Base-by-base conservation (phyloP, 1,140 invertebrate species). In the Melanaphis sacchari region DNA sequence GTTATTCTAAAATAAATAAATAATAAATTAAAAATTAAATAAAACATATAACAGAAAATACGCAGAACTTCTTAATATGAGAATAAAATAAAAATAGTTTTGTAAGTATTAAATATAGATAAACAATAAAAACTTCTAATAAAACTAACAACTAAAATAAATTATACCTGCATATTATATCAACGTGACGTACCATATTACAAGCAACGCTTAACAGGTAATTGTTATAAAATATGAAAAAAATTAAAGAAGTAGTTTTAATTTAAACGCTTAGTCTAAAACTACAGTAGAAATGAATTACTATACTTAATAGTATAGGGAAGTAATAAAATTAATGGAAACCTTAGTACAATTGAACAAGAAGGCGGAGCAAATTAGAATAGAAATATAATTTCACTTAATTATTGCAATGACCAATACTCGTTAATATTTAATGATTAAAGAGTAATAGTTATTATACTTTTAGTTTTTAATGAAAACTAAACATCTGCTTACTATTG, bases 401-500 rank as follows among this genome's bases (percentile, higher is more conserved):
- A 89, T 52, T 22, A 89, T 52, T 22, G 38, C 54, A 89, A 4
- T 89, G 49, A 36, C 11, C 54, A 40, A 89, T 52, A 26, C 21
- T 52, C 1, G 11, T 54, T 38, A 54, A 54, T 89, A 89, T 40
- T 89, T 89, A 38, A 54, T 38, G 26, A 54, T 54, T 54, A 31
- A 89, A 89, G 2, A 5, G 59, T 76, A 18, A n/a, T n/a, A 76
- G n/a, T 9, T 24, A 52, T 24, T 38, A 89, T 18, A 31, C 31
- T 38, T 26, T 89, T 40, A 54, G 54, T 49, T 38, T 52, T 31
- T n/a, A 3, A 38, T 89, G 24, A 26, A 89, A 89, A 54, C 26
- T 54, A 24, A 89, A 89, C 88, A 89, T 89, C 88, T 89, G 88
- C 36, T 40, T 40, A 36, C n/a, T 54, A 15, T 38, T 59, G 41